Conservation (phyloP, 1,140 invertebrate species). For the Tetragonula clypearis region DNA sequence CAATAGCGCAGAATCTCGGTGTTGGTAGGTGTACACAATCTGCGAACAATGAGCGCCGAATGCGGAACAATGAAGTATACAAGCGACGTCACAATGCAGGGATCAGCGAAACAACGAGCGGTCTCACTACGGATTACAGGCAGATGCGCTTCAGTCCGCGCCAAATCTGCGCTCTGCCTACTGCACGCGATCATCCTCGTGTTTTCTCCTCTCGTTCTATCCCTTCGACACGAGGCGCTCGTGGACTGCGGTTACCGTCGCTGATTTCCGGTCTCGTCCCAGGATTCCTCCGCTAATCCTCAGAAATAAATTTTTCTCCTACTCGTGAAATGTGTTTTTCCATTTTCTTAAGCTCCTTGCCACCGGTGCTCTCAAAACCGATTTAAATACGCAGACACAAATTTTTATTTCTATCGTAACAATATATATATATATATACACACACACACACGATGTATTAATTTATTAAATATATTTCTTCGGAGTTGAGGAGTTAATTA, state of each 20-base stretch:
- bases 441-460: not conserved
- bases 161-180: slow-evolving; percentile 57
- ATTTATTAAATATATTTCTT: not conserved
- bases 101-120: slow-evolving; percentile 80
- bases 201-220: slow-evolving; percentile 12
- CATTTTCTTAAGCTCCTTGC: not conserved
- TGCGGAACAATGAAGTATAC: slow-evolving; percentile 70
- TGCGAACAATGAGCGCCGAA: slow-evolving; percentile 61
- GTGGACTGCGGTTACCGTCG: slow-evolving; percentile 5
- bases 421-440: too few species aligned
- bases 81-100: slow-evolving; percentile 75
- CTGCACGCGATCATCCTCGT: slow-evolving; percentile 47
- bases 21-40: slow-evolving; percentile 68
- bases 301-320: not conserved
- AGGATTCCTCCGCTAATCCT: not conserved
- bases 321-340: not conserved
- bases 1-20: slow-evolving; percentile 45
- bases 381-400: not conserved
- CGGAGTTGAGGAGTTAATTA: too few species aligned
- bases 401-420: not conserved
- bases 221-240: not conserved
- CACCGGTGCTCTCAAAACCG: not conserved
- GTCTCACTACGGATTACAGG: slow-evolving; percentile 79
- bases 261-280: slow-evolving; percentile 4
- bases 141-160: slow-evolving; percentile 73